phyloP scores from a whole-genome alignment of 2,113 vertebrate species.

The Zosterops hypoxanthus region DNA sequence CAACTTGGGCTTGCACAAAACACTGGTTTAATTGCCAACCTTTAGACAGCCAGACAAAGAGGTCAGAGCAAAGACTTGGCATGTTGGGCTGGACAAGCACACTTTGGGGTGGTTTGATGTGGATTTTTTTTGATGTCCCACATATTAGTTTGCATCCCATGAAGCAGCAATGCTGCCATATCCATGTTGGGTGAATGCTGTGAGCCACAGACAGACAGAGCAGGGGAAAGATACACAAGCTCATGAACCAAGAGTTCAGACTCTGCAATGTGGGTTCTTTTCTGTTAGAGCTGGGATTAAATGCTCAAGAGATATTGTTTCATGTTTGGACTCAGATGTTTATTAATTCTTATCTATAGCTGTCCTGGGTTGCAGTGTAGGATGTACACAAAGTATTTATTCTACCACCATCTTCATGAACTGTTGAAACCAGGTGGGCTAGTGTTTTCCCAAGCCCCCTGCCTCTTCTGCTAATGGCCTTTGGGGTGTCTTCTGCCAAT shows the following conservation, averaged over 20 bases:
- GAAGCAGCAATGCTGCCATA: not conserved
- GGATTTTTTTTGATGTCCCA: not conserved
- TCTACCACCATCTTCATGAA: too few relatives aligned
- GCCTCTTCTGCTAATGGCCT: too few relatives aligned
- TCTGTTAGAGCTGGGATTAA: too few relatives aligned
- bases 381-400: too few relatives aligned
- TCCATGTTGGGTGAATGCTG: accelerated
- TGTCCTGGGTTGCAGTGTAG: too few relatives aligned
- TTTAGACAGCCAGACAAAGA: not conserved
- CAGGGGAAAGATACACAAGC: accelerated
- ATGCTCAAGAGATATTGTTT: too few relatives aligned
- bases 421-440: too few relatives aligned
- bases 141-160: not conserved
- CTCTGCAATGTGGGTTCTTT: not conserved
- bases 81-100: accelerated
- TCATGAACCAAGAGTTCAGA: not conserved
- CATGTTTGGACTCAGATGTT: too few relatives aligned
- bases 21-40: not conserved
- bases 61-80: accelerated
- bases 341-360: too few relatives aligned
- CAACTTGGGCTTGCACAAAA: not conserved
- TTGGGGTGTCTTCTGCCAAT: too few relatives aligned
- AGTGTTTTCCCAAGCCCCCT: too few relatives aligned
- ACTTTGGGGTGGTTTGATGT: not conserved
- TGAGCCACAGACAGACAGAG: not conserved